A percentile compares a stretch with the other conserved stretches of the same genome.
phyloP scores from a whole-genome alignment of 2,797 vertebrate genomes.

The Prunella strophiata region DNA sequence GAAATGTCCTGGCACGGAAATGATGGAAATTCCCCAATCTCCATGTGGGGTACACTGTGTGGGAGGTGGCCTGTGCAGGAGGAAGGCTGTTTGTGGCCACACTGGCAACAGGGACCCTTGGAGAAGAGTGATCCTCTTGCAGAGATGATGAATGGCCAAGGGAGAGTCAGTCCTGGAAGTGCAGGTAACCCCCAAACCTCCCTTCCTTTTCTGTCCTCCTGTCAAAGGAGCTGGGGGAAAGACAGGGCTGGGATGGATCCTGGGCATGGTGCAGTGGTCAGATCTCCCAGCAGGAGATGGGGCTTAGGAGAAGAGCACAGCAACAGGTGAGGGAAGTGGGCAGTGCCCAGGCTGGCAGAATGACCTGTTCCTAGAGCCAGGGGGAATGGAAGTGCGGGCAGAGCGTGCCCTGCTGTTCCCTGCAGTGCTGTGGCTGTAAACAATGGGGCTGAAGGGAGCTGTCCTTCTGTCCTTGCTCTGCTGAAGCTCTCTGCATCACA shows the following conservation, averaged over 20 bases:
- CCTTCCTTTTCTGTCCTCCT: not conserved
- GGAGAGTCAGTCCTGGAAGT: not conserved
- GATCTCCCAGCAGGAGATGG: not conserved
- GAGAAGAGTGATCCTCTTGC: not conserved
- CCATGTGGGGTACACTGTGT: too few relatives aligned
- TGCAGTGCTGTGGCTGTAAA: not conserved
- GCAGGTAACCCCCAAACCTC: slow-evolving; percentile 7
- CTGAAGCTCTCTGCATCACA: not conserved
- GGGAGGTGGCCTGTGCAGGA: not conserved
- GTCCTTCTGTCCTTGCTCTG: not conserved
- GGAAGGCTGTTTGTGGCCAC: not conserved
- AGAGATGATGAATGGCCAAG: not conserved
- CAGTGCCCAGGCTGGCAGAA: not conserved
- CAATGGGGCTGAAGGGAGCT: rapidly evolving
- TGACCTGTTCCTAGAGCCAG: not conserved
- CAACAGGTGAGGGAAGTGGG: not conserved
- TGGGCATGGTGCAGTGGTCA: not conserved
- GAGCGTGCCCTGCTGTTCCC: not conserved
- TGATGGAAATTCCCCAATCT: too few relatives aligned
- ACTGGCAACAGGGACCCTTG: not conserved
- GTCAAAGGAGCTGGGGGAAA: not conserved
- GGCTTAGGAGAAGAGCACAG: not conserved
- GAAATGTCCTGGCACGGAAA: not conserved
- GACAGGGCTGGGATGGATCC: not conserved
- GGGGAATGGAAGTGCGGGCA: not conserved